Evolutionary conservation across 2,113 vertebrate species (phyloP).

Genomic region (Elgaria multicarinata): DNA sequence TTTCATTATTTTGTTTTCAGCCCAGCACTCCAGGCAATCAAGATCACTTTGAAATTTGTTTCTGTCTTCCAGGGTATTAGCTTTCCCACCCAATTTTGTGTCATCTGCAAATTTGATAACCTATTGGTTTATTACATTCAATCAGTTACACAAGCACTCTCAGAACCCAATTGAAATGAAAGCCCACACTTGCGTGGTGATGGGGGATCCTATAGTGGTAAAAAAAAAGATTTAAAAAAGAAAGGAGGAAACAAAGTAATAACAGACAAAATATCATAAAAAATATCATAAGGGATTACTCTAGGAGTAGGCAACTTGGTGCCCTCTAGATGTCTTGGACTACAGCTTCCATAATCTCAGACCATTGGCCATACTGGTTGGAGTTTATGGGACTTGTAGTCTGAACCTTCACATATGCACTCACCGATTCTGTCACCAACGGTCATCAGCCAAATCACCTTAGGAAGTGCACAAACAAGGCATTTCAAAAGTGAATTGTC

Average conservation of each 20-base stretch:
- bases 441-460: background rate
- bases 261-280: background rate
- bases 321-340: too few species aligned
- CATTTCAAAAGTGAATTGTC: background rate
- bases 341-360: too few species aligned
- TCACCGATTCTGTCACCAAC: background rate
- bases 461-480: background rate
- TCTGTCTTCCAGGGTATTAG: too few species aligned
- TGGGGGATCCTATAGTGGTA: background rate
- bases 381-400: too few species aligned
- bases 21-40: too few species aligned
- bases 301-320: too few species aligned
- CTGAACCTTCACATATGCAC: background rate
- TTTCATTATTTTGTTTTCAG: too few species aligned
- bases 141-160: background rate
- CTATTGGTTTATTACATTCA: background rate
- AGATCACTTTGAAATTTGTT: too few species aligned
- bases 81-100: too few species aligned
- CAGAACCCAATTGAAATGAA: background rate
- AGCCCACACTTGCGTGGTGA: slow-evolving; percentile 10
- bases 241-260: background rate
- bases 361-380: too few species aligned
- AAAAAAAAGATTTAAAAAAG: background rate
- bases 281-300: background rate
- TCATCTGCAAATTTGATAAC: too few species aligned